Evolutionary conservation across 2,888 invertebrate genomes (phyloP), one percentile per base, ranked within the genome.

Genomic region (Rhagophthalmus giganteus): DNA sequence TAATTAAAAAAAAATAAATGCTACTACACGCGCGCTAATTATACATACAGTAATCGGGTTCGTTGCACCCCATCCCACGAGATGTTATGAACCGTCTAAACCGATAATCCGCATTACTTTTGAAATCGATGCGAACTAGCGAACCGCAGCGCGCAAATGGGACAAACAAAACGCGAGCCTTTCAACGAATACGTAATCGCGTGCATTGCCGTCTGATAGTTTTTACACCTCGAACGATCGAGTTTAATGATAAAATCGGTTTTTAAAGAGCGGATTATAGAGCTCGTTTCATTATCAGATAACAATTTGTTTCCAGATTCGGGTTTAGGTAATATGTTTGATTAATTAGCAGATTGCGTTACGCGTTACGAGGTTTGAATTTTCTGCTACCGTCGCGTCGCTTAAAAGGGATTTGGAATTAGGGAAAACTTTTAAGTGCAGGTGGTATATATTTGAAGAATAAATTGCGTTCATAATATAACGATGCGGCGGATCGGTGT

Each of bases 41-140:
- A 30, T 30, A 7, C 39, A 7, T 14, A 10, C 35, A 24, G 30
- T 13, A 24, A 48, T 37, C 42, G 32, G 20, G 35, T 40, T 15
- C 34, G 32, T 33, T 13, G 44, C 24, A 20, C 16, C 44, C 39
- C 33, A 15, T 38, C 15, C 41, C 48, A 53, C 49, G 54, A 49
- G 54, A 52, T n/a, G n/a, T n/a, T n/a, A n/a, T n/a, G n/a, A n/a
- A n/a, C n/a, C n/a, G 52, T 20, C 27, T 27, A 13, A 37, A 35
- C 31, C 35, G 52, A 52, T 55, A 54, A 57, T 57, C 54, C 47
- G 31, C 12, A 33, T 30, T 39, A 28, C 16, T 28, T 39, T 39
- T 5, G n/a, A 28, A 39, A 39, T 30, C 16, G 20, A 10, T 28
- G 11, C 10, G 2, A 9, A 37, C 13, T 26, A 37, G 13, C 14